Conservation (phyloP, 2,113 vertebrate species). For the Triplophysa dalaica region DNA sequence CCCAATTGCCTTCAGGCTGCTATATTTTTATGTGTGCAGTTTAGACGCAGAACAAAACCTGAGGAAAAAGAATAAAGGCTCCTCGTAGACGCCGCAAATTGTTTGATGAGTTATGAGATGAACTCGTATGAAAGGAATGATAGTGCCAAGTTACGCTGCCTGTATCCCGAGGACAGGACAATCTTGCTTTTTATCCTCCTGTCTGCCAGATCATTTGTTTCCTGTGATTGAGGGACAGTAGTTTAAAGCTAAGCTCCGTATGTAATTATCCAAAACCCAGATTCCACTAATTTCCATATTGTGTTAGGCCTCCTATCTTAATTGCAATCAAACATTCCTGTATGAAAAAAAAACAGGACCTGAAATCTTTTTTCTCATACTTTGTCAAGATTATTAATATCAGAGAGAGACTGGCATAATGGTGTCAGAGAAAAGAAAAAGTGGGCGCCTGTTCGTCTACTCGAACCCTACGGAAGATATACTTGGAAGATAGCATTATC, state of each 20-base stretch:
- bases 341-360: conserved; percentile 60
- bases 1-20: conserved; percentile 70
- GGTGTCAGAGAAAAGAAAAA: conserved; percentile 53
- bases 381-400: conserved; percentile 70
- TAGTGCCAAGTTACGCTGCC: conserved; percentile 62
- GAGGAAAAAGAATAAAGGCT: conserved; percentile 55
- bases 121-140: conserved; percentile 60
- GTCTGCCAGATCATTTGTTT: conserved; percentile 50
- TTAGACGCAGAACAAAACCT: conserved; percentile 63
- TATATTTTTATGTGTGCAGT: conserved; percentile 58
- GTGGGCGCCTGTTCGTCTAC: conserved; percentile 54
- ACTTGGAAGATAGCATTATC: conserved; percentile 48
- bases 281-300: conserved; percentile 55
- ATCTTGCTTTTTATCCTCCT: conserved; percentile 59
- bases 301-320: conserved; percentile 68
- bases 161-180: conserved; percentile 56
- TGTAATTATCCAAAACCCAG: conserved; percentile 62
- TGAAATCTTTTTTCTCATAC: conserved; percentile 53
- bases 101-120: conserved; percentile 71
- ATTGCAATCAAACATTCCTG: conserved; percentile 71
- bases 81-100: conserved; percentile 58
- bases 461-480: conserved; percentile 57
- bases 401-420: conserved; percentile 67
- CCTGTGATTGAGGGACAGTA: conserved; percentile 50
- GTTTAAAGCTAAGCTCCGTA: conserved; percentile 59